Percentiles rank a stretch among this genome's conserved stretches.
Conservation (phyloP, 2,797 vertebrate genomes). For the Cygnus olor region DNA sequence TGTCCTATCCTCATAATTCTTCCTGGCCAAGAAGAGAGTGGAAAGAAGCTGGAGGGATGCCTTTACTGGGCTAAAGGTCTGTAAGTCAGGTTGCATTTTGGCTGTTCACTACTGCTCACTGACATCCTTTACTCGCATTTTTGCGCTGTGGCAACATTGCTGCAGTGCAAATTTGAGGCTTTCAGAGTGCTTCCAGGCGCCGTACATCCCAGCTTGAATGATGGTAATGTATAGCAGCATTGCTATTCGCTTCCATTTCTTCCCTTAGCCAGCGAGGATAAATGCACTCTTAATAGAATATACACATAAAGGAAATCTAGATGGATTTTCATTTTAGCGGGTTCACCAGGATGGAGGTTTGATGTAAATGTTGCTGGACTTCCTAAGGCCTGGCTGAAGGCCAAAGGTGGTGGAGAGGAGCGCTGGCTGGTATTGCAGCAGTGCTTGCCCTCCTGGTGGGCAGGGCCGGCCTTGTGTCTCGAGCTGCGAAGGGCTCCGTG, state of each 20-base stretch:
- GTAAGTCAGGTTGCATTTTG: neutral
- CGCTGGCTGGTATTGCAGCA: neutral
- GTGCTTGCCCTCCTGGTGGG: neutral
- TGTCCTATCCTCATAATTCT: rapidly evolving
- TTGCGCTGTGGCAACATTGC: neutral
- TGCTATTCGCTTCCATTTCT: neutral
- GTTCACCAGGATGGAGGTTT: neutral
- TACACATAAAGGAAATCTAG: neutral
- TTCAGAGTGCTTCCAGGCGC: neutral
- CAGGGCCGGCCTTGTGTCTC: neutral
- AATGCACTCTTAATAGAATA: neutral
- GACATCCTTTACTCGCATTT: neutral
- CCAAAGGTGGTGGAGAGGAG: neutral
- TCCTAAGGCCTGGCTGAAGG: constrained; percentile 20
- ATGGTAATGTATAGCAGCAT: neutral
- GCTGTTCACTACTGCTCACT: neutral
- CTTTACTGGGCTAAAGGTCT: neutral
- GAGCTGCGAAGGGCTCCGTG: neutral
- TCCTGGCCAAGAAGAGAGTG: neutral
- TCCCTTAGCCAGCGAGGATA: neutral
- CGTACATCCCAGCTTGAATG: neutral
- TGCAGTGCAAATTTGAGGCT: neutral
- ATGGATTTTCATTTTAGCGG: neutral
- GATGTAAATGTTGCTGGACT: constrained; percentile 23
- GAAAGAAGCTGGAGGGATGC: neutral